phyloP scores from a whole-genome alignment of 2,113 vertebrate species.

The Okapia johnstoni region DNA sequence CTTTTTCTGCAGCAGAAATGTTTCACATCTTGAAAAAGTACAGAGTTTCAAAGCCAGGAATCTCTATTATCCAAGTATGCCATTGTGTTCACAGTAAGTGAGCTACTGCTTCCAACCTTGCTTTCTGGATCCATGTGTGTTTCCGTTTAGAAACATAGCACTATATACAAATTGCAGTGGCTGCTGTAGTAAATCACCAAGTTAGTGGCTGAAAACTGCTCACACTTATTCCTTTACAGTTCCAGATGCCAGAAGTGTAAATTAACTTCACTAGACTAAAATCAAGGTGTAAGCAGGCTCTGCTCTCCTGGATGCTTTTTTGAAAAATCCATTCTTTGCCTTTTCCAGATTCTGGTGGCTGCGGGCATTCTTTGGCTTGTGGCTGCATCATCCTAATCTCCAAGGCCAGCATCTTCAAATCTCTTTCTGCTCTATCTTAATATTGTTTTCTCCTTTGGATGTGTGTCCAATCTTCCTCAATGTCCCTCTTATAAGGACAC shows the following conservation, averaged over 20 bases:
- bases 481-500: not conserved
- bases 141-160: not conserved
- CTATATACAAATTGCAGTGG: not conserved
- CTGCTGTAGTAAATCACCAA: not conserved
- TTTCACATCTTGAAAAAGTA: not conserved
- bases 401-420: not conserved
- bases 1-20: not conserved
- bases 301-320: not conserved
- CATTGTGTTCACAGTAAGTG: not conserved
- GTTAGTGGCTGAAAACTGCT: not conserved
- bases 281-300: not conserved
- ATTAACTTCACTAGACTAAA: not conserved
- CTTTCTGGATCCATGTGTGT: not conserved
- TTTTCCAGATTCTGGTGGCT: not conserved
- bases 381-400: not conserved
- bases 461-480: not conserved
- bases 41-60: not conserved
- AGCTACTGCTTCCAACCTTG: not conserved
- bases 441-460: not conserved
- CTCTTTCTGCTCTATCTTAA: not conserved
- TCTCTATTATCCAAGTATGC: not conserved
- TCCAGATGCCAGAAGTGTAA: not conserved
- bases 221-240: not conserved
- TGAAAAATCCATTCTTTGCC: not conserved
- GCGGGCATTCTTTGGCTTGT: not conserved